Evolutionary conservation across 2,113 vertebrate species (phyloP), one percentile per base, ranked within the genome.

Genomic region (Malurus alboscapulatus): DNA sequence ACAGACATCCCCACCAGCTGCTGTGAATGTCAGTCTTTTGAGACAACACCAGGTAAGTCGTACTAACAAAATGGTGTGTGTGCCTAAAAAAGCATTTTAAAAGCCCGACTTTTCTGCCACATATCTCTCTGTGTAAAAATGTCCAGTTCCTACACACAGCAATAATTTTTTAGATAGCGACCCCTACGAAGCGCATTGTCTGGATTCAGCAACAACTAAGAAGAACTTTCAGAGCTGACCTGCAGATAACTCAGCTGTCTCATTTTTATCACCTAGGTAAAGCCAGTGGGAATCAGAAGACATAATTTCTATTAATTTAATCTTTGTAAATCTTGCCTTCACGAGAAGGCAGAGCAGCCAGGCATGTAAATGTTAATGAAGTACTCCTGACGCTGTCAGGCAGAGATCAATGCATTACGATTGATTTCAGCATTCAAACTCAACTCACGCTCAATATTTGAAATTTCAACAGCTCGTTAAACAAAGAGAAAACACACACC

Each of bases 41-140:
- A 89, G 48, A 59, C 18, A 65, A 44, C 3, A 44, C 19, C 51
- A 79, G 14, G 7, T 12, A 36, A 48, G 19, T 26, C 22, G n/a
- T 19, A 47, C 25, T 45, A 88, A 76, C 38, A 62, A 74, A 85
- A 34, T 5, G 8, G 8, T 7, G 4, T 4, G 7, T 17, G 17
- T 57, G 10, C 25, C 62, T 73, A 21, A 57, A 90, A 75, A 54
- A 34, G 5, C 21, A 29, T 13, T 58, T 47, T 2, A 86, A 78
- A 55, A 8, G 12, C 10, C n/a, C 16, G 2, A 5, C 27, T 4
- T 16, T 7, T 10, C 7, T 30, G 14, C 1, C 2, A 6, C 4
- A 21, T 18, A 42, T 8, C 6, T 40, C 20, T 40, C 53, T 57
- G 18, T 40, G 25, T 47, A 74, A 58, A 14, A 27, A 17, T 1